phyloP scores from a whole-genome alignment of 1,140 invertebrate genomes.

The Drosophila santomea region DNA sequence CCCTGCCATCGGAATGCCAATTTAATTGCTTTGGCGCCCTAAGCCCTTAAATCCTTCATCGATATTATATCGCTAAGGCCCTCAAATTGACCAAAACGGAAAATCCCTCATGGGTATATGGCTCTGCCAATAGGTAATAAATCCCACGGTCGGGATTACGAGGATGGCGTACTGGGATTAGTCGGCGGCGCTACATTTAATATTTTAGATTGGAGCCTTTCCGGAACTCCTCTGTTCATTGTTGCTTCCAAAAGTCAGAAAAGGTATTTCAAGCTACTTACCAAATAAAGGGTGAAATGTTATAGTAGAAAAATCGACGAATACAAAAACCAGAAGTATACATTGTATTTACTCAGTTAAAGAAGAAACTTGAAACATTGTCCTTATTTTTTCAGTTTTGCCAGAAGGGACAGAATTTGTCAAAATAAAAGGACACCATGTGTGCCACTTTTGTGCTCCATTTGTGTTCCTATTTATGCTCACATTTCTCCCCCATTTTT shows the following conservation, averaged over 20 bases:
- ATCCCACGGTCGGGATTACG: slow-evolving; percentile 62
- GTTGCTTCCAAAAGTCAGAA: no score
- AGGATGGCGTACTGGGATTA: slow-evolving; percentile 38
- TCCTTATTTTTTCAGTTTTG: not conserved
- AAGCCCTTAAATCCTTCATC: slow-evolving; percentile 57
- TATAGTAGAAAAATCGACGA: not conserved
- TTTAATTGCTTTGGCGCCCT: slow-evolving; percentile 57
- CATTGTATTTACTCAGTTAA: not conserved
- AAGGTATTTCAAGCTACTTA: not conserved
- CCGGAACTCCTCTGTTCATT: no score
- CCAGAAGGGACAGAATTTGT: not conserved
- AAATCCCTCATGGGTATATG: slow-evolving; percentile 16
- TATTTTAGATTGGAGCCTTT: not conserved
- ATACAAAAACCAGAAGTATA: not conserved
- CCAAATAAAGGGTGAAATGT: not conserved
- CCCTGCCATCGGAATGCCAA: slow-evolving; percentile 49
- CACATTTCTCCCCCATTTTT: slow-evolving; percentile 1
- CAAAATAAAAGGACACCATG: slow-evolving; percentile 1
- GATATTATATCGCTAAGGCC: slow-evolving; percentile 46
- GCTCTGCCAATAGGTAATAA: slow-evolving; percentile 55
- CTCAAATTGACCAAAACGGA: slow-evolving; percentile 21
- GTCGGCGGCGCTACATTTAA: not conserved
- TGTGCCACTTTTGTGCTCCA: slow-evolving; percentile 7
- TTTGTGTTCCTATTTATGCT: slow-evolving; percentile 11
- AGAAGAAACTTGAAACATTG: not conserved